phyloP scores from a whole-genome alignment of 2,113 vertebrate genomes.

The Lagopus leucura region DNA sequence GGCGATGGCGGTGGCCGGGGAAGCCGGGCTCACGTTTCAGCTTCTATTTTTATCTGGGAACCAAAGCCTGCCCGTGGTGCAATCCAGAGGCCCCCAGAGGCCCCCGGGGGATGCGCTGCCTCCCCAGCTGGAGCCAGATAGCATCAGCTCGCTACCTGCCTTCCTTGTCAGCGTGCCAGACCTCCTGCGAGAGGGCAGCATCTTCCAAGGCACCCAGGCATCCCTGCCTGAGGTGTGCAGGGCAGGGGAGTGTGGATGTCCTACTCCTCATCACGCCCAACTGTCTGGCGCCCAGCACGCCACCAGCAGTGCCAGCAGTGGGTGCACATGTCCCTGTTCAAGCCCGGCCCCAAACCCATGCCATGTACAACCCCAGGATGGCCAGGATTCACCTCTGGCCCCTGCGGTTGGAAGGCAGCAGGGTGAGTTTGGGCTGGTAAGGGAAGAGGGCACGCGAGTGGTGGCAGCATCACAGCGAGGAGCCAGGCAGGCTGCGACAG shows the following conservation, averaged over 20 bases:
- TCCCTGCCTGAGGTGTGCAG: fast-evolving
- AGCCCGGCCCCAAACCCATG: not conserved
- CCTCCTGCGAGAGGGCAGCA: not conserved
- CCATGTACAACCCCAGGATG: not conserved
- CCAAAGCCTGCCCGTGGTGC: not conserved
- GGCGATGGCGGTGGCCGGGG: fast-evolving
- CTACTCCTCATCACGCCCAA: not conserved
- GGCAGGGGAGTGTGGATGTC: too few relatives aligned
- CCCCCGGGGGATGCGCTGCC: not conserved
- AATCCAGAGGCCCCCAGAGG: not conserved
- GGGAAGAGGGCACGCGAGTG: too few relatives aligned
- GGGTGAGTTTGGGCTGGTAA: not conserved
- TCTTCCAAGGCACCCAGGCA: not conserved
- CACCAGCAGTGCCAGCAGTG: fast-evolving
- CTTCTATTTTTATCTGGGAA: conserved; percentile 50
- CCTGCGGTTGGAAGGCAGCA: not conserved
- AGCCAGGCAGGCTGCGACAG: fast-evolving
- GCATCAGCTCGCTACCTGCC: not conserved
- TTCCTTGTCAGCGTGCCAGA: not conserved
- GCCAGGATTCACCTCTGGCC: not conserved
- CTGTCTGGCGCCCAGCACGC: fast-evolving
- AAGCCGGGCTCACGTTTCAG: conserved; percentile 22
- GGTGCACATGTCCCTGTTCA: not conserved
- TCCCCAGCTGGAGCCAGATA: conserved; percentile 11
- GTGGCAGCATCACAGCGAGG: fast-evolving